A percentile compares a stretch with the other conserved stretches of the same genome.
These are phyloP conservation scores for Meloe dianella DNA, from an alignment of 2,888 invertebrate species.

Conservation along the genomic window DNA sequence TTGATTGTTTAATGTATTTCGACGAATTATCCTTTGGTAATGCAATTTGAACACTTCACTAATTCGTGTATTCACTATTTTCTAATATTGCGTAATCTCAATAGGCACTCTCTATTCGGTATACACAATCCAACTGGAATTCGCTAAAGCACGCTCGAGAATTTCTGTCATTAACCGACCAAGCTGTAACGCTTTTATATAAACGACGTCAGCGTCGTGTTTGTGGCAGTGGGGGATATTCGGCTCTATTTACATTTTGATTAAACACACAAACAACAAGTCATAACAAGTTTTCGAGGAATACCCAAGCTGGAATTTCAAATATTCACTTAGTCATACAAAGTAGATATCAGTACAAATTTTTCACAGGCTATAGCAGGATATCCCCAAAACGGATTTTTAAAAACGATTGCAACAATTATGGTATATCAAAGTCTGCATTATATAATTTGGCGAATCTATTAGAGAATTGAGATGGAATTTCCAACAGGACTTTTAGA, in stretches of 20 bases:
- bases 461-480: too few species aligned
- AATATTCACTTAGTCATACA: slow-evolving; percentile 48
- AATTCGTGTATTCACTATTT: slow-evolving; percentile 19
- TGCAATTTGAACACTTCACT: slow-evolving; percentile 28
- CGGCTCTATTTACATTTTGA: slow-evolving; percentile 15
- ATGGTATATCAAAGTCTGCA: too few species aligned
- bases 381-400: not conserved
- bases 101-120: not conserved
- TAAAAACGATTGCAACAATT: too few species aligned
- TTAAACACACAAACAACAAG: slow-evolving; percentile 21
- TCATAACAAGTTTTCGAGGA: slow-evolving; percentile 35
- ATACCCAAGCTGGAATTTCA: slow-evolving; percentile 33
- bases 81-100: slow-evolving; percentile 30
- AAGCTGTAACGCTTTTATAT: slow-evolving; percentile 34
- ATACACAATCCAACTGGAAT: not conserved
- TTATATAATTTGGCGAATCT: too few species aligned
- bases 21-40: too few species aligned
- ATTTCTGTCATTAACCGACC: slow-evolving; percentile 31
- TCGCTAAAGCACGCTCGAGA: not conserved
- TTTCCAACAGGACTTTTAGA: too few species aligned
- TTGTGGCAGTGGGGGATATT: slow-evolving; percentile 27
- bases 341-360: too few species aligned
- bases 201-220: slow-evolving; percentile 9
- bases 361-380: too few species aligned
- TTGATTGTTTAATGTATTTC: slow-evolving; percentile 18